phyloP scores from a whole-genome alignment of 2,113 vertebrate species.

The Carassius gibelio region DNA sequence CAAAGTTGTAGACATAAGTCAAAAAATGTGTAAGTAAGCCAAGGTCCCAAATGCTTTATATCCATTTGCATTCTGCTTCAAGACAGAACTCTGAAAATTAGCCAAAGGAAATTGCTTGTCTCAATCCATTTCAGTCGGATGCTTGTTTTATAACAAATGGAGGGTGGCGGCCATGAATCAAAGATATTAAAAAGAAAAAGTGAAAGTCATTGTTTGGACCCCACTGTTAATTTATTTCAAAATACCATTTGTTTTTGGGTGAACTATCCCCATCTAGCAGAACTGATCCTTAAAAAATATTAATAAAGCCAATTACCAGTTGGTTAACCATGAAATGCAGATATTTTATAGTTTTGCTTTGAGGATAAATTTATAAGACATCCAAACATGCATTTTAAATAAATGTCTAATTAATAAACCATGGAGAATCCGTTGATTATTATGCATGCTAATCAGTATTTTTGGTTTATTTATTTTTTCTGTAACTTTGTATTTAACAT shows the following conservation, averaged over 20 bases:
- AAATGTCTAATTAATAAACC: not conserved
- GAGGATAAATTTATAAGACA: not conserved
- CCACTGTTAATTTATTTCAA: too few species aligned
- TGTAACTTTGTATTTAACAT: slow-evolving; percentile 26
- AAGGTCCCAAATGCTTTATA: slow-evolving; percentile 31
- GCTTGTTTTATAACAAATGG: slow-evolving; percentile 37
- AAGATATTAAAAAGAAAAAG: not conserved
- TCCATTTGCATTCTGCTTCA: slow-evolving; percentile 40
- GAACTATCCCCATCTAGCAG: not conserved
- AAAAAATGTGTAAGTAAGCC: not conserved
- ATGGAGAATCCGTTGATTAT: not conserved
- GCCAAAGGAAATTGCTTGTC: slow-evolving; percentile 49
- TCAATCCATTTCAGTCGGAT: not conserved
- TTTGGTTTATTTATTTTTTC: not conserved
- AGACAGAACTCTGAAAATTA: slow-evolving; percentile 38
- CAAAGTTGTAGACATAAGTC: slow-evolving; percentile 18
- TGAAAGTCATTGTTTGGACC: too few species aligned
- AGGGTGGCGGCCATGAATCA: not conserved
- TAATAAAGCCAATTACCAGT: not conserved
- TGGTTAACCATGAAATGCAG: not conserved
- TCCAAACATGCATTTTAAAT: not conserved
- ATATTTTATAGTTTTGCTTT: not conserved
- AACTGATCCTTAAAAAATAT: not conserved
- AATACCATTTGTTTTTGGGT: too few species aligned
- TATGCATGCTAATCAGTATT: not conserved